Percentiles rank a stretch among this genome's conserved stretches.
These are phyloP conservation scores for Poecilia picta DNA, from an alignment of 2,797 vertebrate genomes.

Conservation along the genomic window DNA sequence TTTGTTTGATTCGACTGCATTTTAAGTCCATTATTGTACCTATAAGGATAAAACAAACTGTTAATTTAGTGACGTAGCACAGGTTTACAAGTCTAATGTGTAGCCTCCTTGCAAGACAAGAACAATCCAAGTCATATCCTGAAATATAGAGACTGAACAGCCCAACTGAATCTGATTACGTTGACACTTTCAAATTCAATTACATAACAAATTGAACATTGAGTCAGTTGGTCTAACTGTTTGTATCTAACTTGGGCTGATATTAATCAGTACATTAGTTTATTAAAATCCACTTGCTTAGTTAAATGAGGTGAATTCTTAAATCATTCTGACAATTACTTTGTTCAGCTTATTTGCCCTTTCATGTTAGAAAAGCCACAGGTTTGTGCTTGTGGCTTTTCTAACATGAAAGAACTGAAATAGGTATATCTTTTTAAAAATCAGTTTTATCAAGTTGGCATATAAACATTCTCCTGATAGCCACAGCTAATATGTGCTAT, in stretches of 20 bases:
- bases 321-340: not conserved
- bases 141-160: not conserved
- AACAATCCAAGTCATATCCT: not conserved
- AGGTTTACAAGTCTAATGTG: not conserved
- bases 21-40: conserved; percentile 39
- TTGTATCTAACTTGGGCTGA: not conserved
- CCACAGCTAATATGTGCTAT: not conserved
- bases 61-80: not conserved
- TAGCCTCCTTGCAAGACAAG: not conserved
- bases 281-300: not conserved
- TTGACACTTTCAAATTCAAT: not conserved
- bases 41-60: not conserved
- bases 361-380: not conserved
- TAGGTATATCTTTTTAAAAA: not conserved
- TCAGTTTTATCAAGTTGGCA: not conserved
- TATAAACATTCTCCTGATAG: not conserved
- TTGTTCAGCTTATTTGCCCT: not conserved
- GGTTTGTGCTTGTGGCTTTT: not conserved
- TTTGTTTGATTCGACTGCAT: conserved; percentile 26
- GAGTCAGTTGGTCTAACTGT: not conserved
- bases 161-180: not conserved
- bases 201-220: not conserved
- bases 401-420: too few species aligned
- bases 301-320: not conserved
- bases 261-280: not conserved